These are phyloP conservation scores for Phainopepla nitens DNA, from an alignment of 2,113 vertebrate genomes.

Conservation along the genomic window DNA sequence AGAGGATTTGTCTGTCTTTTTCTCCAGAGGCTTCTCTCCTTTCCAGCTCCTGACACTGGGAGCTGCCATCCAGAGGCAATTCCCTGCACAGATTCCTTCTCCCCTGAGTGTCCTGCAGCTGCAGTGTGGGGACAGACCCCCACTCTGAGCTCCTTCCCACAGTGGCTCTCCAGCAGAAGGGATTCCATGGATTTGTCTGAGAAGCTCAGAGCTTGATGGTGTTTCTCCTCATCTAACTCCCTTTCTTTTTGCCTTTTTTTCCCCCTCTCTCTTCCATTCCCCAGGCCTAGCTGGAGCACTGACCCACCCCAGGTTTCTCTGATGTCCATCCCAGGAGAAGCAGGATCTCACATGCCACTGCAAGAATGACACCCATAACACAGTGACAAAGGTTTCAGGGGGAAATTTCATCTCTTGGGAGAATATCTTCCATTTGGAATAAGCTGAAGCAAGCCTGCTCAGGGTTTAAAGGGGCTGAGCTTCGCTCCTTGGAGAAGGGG, in stretches of 20 bases:
- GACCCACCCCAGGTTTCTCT: background rate
- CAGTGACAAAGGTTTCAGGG: background rate
- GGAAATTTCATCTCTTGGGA: background rate
- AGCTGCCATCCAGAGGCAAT: background rate
- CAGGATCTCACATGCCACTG: background rate
- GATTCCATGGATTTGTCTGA: background rate
- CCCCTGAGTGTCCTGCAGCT: background rate
- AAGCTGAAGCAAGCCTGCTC: background rate
- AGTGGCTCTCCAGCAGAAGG: background rate
- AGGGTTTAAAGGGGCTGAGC: background rate
- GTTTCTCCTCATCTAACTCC: no score
- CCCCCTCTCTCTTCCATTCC: background rate
- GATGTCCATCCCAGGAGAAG: background rate
- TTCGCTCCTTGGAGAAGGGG: background rate
- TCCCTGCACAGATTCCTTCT: background rate
- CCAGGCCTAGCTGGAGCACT: background rate
- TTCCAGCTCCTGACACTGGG: background rate
- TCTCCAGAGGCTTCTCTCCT: background rate
- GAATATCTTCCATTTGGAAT: background rate
- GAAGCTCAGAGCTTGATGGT: background rate
- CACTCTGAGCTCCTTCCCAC: background rate
- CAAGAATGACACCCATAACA: background rate
- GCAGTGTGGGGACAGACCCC: background rate
- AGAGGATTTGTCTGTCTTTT: background rate
- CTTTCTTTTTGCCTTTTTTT: background rate